Evolutionary conservation across 2,113 vertebrate species (phyloP).

Genomic region (Excalfactoria chinensis): DNA sequence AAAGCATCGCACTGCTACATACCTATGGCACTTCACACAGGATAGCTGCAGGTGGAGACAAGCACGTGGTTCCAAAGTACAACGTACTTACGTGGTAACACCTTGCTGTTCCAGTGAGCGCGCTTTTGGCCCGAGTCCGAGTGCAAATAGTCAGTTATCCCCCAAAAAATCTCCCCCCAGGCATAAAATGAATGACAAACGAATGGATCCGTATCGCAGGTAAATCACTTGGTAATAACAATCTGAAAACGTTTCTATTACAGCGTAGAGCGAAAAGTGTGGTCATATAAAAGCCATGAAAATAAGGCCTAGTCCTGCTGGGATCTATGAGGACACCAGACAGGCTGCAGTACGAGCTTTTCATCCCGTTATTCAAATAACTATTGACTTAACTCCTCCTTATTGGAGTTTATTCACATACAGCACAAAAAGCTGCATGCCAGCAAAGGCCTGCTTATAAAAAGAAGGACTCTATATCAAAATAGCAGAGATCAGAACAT

Average conservation of each 20-base stretch:
- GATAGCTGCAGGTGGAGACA: not conserved
- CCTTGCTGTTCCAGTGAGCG: not conserved
- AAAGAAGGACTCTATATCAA: conserved; percentile 28
- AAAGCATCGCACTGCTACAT: not conserved
- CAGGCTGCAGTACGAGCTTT: not conserved
- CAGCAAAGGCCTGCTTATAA: conserved; percentile 42
- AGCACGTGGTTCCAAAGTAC: not conserved
- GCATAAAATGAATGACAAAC: conserved; percentile 16
- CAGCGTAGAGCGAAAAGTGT: conserved; percentile 5
- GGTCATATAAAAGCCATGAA: not conserved
- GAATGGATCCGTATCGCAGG: not conserved
- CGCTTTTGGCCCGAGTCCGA: not conserved
- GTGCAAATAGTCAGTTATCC: conserved; percentile 28
- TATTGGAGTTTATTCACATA: conserved; percentile 23
- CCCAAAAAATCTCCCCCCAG: conserved; percentile 22
- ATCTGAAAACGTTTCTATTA: not conserved
- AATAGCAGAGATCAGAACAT: conserved; percentile 70
- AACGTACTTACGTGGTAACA: not conserved
- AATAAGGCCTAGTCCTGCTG: not conserved
- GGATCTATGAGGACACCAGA: not conserved
- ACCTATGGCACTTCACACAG: not conserved
- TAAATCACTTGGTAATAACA: conserved; percentile 37
- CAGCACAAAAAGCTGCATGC: conserved; percentile 54
- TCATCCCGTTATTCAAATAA: conserved; percentile 4
- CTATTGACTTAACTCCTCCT: conserved; percentile 44